A percentile compares a stretch with the other conserved stretches of the same genome.
phyloP scores from a whole-genome alignment of 2,113 vertebrate species.

The Pachyramphus minor region DNA sequence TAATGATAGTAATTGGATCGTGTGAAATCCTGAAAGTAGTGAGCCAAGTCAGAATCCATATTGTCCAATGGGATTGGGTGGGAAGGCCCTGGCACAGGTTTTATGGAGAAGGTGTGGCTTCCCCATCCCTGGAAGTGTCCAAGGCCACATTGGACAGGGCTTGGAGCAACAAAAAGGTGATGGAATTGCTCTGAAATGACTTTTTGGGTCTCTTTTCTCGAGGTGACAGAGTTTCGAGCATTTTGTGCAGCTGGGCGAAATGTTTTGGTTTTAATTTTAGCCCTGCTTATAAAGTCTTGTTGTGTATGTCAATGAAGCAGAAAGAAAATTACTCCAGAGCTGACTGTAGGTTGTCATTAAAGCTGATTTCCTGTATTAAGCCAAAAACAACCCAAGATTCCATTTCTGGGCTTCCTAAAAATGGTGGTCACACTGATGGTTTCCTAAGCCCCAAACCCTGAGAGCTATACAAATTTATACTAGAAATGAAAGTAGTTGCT shows the following conservation, averaged over 20 bases:
- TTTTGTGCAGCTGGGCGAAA: background rate
- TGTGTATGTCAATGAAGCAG: constrained; percentile 32
- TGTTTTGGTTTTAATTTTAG: constrained; percentile 51
- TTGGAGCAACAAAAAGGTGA: background rate
- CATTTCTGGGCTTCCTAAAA: constrained; percentile 12
- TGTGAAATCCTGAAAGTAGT: background rate
- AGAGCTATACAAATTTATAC: background rate
- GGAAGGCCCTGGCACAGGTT: background rate
- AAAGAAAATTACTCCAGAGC: constrained; percentile 45
- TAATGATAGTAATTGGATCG: background rate
- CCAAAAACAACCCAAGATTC: constrained; percentile 11
- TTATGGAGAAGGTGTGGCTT: background rate
- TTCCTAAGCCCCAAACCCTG: background rate
- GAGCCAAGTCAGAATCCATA: background rate
- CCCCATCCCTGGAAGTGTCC: background rate
- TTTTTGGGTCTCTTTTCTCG: background rate
- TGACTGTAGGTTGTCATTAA: constrained; percentile 65
- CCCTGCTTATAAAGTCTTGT: constrained; percentile 40
- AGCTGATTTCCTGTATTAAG: constrained; percentile 27
- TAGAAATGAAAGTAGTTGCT: background rate
- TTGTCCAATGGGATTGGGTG: background rate
- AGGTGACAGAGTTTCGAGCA: background rate
- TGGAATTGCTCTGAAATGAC: background rate
- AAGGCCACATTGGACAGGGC: background rate
- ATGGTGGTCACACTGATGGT: background rate